Evolutionary conservation across 1,140 invertebrate species (phyloP).

Genomic region (Coenobita brevimanus): DNA sequence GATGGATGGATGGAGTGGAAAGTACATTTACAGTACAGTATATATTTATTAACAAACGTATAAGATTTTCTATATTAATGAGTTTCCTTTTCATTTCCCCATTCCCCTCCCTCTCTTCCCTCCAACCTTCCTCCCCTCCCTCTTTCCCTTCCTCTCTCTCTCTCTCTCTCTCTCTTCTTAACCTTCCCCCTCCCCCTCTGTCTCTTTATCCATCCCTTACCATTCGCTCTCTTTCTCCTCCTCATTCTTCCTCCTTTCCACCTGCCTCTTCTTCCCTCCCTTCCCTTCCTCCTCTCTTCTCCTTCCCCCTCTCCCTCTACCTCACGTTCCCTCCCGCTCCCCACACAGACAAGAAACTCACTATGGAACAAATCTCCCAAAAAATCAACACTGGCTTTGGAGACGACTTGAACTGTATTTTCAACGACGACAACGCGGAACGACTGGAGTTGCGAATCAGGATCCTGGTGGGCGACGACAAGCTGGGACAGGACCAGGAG

Average conservation of each 20-base stretch:
- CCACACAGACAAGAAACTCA: slow-evolving; percentile 93
- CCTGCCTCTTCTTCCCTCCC: not conserved
- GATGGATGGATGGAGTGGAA: too few species aligned
- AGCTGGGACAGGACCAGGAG: slow-evolving; percentile 85
- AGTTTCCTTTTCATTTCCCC: not conserved
- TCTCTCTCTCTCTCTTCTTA: too few species aligned
- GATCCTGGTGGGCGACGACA: slow-evolving; percentile 98
- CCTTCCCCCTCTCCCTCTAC: too few species aligned
- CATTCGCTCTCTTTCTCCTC: too few species aligned
- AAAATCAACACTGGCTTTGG: slow-evolving; percentile 99
- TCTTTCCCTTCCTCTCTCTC: too few species aligned
- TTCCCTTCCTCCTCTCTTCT: not conserved
- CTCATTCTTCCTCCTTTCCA: not conserved
- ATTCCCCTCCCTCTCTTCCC: too few species aligned
- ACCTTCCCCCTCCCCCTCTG: not conserved
- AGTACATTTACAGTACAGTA: not conserved
- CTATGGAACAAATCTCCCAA: slow-evolving; percentile 99
- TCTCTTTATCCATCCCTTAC: not conserved
- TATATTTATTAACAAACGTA: too few species aligned
- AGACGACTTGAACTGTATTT: slow-evolving; percentile 99
- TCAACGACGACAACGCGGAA: slow-evolving; percentile 99
- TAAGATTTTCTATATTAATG: not conserved
- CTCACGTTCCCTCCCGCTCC: too few species aligned
- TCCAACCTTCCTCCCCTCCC: too few species aligned
- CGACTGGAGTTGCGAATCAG: slow-evolving; percentile 98